Conservation (phyloP, 92 coral and sea anemone species). For the Ricordea florida region DNA sequence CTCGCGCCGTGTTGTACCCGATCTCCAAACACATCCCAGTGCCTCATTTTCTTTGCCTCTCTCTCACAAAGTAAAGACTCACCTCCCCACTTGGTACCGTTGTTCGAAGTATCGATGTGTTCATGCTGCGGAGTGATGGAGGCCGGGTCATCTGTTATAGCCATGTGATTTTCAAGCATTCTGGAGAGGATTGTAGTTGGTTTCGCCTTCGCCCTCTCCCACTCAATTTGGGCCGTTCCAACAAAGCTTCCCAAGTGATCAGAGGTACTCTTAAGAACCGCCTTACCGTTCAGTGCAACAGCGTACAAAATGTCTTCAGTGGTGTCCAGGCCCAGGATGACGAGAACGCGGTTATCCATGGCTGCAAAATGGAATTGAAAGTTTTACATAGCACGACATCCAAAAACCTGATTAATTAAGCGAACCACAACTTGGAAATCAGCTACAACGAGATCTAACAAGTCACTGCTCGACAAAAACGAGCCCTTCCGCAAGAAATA, state of each 20-base stretch:
- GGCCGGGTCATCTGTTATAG: constrained; percentile 8
- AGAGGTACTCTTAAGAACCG: constrained; percentile 37
- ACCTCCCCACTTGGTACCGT: constrained; percentile 68
- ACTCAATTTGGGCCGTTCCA: constrained; percentile 1
- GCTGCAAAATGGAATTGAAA: background rate
- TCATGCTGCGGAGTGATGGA: background rate
- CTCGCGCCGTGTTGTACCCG: too few relatives aligned
- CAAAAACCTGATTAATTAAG: too few relatives aligned
- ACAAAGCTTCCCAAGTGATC: constrained; percentile 19
- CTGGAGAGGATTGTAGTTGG: constrained; percentile 13
- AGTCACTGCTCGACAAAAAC: too few relatives aligned
- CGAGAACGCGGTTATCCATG: constrained; percentile 27
- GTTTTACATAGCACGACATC: too few relatives aligned
- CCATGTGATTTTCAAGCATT: background rate
- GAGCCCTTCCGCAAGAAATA: too few relatives aligned
- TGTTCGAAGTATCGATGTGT: constrained; percentile 1
- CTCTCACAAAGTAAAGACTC: too few relatives aligned
- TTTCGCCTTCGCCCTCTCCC: constrained; percentile 29
- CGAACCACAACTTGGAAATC: background rate
- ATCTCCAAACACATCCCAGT: too few relatives aligned
- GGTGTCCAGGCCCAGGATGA: constrained; percentile 39
- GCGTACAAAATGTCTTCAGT: constrained; percentile 29
- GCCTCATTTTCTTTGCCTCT: too few relatives aligned
- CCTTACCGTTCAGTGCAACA: constrained; percentile 19
- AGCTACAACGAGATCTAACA: too few relatives aligned